These are phyloP conservation scores for Parnassius mnemosyne DNA, from an alignment of 2,888 invertebrate genomes.

Conservation along the genomic window DNA sequence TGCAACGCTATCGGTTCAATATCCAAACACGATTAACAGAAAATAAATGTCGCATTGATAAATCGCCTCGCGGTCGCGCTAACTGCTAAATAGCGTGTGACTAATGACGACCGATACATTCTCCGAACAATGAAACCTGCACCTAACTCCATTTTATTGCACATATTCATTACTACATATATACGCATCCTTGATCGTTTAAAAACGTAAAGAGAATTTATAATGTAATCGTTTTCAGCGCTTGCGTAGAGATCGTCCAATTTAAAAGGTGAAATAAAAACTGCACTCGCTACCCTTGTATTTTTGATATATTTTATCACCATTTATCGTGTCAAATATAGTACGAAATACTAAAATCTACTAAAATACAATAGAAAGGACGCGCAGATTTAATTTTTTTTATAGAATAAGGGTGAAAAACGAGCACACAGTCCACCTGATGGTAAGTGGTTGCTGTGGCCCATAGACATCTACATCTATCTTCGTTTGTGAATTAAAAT, in stretches of 20 bases:
- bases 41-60: slow-evolving; percentile 76
- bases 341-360: too few species aligned
- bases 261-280: background rate
- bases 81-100: slow-evolving; percentile 79
- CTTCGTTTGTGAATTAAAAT: too few species aligned
- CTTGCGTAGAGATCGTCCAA: background rate
- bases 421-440: too few species aligned
- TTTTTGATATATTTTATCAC: too few species aligned
- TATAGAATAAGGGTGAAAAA: too few species aligned
- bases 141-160: slow-evolving; percentile 36
- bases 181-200: slow-evolving; percentile 3
- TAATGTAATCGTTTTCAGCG: slow-evolving; percentile 1
- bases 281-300: too few species aligned
- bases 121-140: slow-evolving; percentile 41
- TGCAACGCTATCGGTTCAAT: slow-evolving; percentile 37
- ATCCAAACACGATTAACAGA: slow-evolving; percentile 68
- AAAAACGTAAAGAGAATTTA: background rate
- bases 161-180: slow-evolving; percentile 26
- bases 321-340: too few species aligned
- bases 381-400: too few species aligned
- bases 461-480: too few species aligned
- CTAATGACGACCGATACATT: slow-evolving; percentile 51
- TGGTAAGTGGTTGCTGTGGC: too few species aligned
- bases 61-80: slow-evolving; percentile 60
- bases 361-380: too few species aligned